A percentile compares a stretch with the other conserved stretches of the same genome.
These are phyloP conservation scores for Trichosurus vulpecula DNA, from an alignment of 2,797 vertebrate species.

Conservation along the genomic window DNA sequence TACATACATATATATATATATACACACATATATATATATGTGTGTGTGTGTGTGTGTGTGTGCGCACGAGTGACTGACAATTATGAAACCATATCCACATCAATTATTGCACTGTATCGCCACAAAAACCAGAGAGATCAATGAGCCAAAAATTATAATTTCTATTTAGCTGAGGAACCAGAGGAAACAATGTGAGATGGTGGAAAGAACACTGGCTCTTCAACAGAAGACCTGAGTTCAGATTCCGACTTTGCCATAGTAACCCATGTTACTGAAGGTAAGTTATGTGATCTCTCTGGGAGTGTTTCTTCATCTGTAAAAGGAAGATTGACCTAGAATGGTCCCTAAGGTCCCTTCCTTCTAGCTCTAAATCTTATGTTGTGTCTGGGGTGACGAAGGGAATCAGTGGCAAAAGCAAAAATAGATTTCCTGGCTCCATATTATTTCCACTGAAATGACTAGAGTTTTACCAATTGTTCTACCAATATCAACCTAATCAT, in stretches of 20 bases:
- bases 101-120: too few relatives aligned
- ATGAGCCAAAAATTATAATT: too few relatives aligned
- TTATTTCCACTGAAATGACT: not conserved
- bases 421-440: not conserved
- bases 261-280: not conserved
- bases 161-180: too few relatives aligned
- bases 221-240: not conserved
- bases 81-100: too few relatives aligned
- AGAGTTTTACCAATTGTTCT: not conserved
- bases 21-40: too few relatives aligned
- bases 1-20: too few relatives aligned
- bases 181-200: not conserved
- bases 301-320: not conserved
- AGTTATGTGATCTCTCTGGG: not conserved
- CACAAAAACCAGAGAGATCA: too few relatives aligned
- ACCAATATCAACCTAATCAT: not conserved
- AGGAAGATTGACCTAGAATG: not conserved
- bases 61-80: too few relatives aligned
- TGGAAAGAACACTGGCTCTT: not conserved
- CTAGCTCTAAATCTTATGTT: not conserved
- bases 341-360: not conserved
- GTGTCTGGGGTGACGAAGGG: not conserved
- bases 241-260: not conserved
- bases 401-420: not conserved
- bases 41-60: too few relatives aligned